Base-by-base conservation (phyloP, 2,888 invertebrate genomes). In the Schrankia costaestrigalis region DNA sequence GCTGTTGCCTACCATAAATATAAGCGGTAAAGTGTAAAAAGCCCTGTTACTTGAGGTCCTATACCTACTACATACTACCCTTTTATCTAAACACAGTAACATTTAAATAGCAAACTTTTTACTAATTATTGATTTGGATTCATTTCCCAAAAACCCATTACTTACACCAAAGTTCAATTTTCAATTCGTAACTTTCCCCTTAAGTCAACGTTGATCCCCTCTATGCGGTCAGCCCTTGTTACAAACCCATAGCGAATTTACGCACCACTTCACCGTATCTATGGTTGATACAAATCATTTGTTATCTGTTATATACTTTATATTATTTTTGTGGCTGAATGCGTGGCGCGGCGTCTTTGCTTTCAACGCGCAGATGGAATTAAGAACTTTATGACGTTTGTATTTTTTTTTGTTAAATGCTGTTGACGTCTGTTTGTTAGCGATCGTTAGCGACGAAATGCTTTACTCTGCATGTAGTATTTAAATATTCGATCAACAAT, bases 211-310 rank as follows among this genome's bases (percentile, higher is more conserved):
- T 28, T 18, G 28, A 11, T 43, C 44, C 59, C 57, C 58, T 43
- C 43, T 31, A 40, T 50, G 54, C 51, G 56, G 52, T 58, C 64
- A 65, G 56, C 64, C 62, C 60, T 58, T 48, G 38, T 50, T 48
- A 57, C 56, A 50, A 52, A 51, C 56, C 64, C 58, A 51, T 63
- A 41, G 54, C 55, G 30, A 47, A 46, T 51, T 56, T 15, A 48
- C 69, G 63, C 71, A 34, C 49, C 52, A 56, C 54, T 63, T 29
- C 54, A 47, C 56, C 35, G 31, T 43, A 26, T 39, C 56, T 51
- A 56, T 60, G 35, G 63, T 48, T 56, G 64, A 54, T 51, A 56
- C 46, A 53, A 61, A 63, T 63, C 64, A 70, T 71, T 72, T 66
- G 64, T 70, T 67, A 68, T 66, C 63, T 59, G 32, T 53, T 53